Base-by-base conservation (phyloP, 2,113 vertebrate genomes). In the Hippocampus barbouri region DNA sequence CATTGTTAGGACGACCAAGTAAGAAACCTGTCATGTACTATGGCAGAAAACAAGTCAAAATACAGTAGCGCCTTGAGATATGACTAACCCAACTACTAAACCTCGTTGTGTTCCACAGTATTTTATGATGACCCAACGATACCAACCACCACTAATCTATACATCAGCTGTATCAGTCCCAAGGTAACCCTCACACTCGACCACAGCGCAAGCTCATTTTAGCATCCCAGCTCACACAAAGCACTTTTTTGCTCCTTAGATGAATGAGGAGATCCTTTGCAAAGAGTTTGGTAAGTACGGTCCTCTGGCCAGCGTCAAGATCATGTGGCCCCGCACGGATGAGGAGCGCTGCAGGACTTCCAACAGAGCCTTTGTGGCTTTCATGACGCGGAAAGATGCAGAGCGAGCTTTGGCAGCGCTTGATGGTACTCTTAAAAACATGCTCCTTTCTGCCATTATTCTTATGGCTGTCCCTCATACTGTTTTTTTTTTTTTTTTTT, bases 231-330 rank as follows among this genome's bases (percentile, higher is more conserved):
- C 34, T 40, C 11, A 23, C 34, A 25, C 21, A 23, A 56, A 14
- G 25, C 27, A 51, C 18, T 11, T 12, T 63, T 9, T 8, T 27
- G 67, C 7, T 12, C 62, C 38, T 79, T 72, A 94, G 93, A 94
- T 94, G 93, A 94, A 93, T 1, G 93, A 94, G 78, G 93, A 94
- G 80, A 90, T 94, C 83, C 91, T 94, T 34, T 94, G 93, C 73
- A 93, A 94, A 84, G 93, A 94, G 88, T 94, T 94, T 76, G 92
- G 92, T 18, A 93, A 93, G 79, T 93, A 93, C 45, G 93, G 93
- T 1, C 93, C 93, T 0, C 87, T 94, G 78, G 93, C 93, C 70
- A 94, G 93, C 16, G 93, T 94, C 47, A 94, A 94, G 90, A 94
- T 94, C 11, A 94, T 94, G 93, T 94, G 93, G 93, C 93, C 93